Base-by-base conservation (phyloP, 2,888 invertebrate genomes). In the Volucella inflata region DNA sequence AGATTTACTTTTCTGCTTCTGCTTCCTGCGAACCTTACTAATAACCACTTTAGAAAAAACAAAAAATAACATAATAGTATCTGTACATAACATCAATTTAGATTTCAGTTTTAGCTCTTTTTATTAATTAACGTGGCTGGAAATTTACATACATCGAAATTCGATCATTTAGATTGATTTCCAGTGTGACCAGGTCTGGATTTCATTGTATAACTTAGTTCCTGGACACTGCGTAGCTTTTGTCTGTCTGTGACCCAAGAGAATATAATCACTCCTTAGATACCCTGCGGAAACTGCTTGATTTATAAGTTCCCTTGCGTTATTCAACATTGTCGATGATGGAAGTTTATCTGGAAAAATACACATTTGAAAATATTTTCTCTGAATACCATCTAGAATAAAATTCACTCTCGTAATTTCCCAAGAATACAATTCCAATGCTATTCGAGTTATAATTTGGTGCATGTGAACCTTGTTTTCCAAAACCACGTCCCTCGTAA, bases 401-500 rank as follows among this genome's bases (percentile, higher is more conserved):
- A 42, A 30, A 30, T 88, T 87, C 83, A 90, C 89, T 89, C 85
- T 90, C 89, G 64, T 90, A 91, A 82, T 91, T 90, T 46, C 95
- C 96, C 74, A 96, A 94, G 9, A 96, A 91, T 79, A 95, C 95
- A 76, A 96, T 94, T 36, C 96, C 96, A 62, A 96, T 93, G 90
- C 95, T 95, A 87, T 93, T 92, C 79, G 92, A 92, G 90, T 95
- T 96, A 91, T 95, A 95, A 75, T 90, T 91, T 1, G 94, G 94
- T 0, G 96, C 94, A 90, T 96, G 96, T 0, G 96, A 95, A 0
- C 96, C 96, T 2, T 94, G 92, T 6, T 92, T 89, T 8, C 93
- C 93, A 94, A 96, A 96, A 0, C 96, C 96, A 3, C 96, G 93
- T 0, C 95, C 96, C 88, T 94, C 94, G 90, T 96, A 96, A 0